These are phyloP conservation scores for Epinotia demarniana DNA, from an alignment of 2,888 invertebrate genomes.

Conservation along the genomic window DNA sequence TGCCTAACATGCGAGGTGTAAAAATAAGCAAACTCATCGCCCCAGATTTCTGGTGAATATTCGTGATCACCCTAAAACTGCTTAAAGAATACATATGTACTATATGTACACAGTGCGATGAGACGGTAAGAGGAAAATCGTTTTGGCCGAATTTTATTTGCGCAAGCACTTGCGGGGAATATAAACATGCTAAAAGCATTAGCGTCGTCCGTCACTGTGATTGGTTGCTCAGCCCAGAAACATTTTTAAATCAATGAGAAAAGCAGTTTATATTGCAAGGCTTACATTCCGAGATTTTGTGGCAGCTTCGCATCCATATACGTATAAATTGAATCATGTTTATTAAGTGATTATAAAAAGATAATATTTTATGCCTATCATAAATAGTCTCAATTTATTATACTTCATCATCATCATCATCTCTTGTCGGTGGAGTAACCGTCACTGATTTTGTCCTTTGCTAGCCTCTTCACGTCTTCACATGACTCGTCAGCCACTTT, in stretches of 20 bases:
- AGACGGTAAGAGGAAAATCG: slow-evolving; percentile 30
- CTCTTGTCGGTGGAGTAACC: too few species aligned
- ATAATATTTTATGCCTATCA: too few species aligned
- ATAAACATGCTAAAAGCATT: slow-evolving; percentile 24
- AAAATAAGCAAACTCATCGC: too few species aligned
- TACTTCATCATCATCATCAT: too few species aligned
- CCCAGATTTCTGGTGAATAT: too few species aligned
- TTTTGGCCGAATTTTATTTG: slow-evolving; percentile 16
- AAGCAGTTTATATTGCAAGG: slow-evolving; percentile 13
- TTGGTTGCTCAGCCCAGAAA: slow-evolving; percentile 2
- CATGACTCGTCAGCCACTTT: too few species aligned
- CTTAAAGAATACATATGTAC: not conserved
- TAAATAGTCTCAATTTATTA: too few species aligned
- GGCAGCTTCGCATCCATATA: not conserved
- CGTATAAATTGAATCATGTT: not conserved
- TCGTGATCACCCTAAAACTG: not conserved
- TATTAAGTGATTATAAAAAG: too few species aligned
- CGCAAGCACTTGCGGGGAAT: slow-evolving; percentile 13
- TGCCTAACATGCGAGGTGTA: too few species aligned
- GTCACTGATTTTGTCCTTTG: too few species aligned
- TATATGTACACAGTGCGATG: not conserved
- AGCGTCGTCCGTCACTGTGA: slow-evolving; percentile 3
- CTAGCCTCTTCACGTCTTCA: too few species aligned
- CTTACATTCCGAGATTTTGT: slow-evolving; percentile 7
- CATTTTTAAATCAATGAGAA: slow-evolving; percentile 4